Evolutionary conservation across 2,797 vertebrate genomes (phyloP).

Genomic region (Podarcis siculus): DNA sequence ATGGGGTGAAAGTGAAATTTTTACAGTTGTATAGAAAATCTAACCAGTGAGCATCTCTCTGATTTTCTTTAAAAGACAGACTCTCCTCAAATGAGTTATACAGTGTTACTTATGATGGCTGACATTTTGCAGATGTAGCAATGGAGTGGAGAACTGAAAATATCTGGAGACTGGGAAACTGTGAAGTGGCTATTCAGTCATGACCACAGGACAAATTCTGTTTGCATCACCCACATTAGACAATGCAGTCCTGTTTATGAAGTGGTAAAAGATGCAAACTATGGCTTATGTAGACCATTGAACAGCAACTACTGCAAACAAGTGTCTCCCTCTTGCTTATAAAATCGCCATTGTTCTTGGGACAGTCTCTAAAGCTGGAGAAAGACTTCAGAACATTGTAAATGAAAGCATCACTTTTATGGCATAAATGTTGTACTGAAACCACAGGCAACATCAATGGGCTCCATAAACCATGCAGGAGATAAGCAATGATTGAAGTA

Average conservation of each 20-base stretch:
- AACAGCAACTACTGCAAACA: background rate
- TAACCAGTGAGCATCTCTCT: background rate
- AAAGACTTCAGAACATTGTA: background rate
- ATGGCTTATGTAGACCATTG: background rate
- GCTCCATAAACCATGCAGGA: no score
- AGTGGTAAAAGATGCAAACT: background rate
- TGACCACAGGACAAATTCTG: background rate
- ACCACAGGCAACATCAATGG: no score
- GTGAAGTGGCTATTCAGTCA: background rate
- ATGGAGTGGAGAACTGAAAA: background rate
- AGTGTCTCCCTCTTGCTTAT: background rate
- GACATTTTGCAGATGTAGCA: background rate
- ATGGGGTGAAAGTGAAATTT: background rate
- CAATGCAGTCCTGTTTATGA: background rate
- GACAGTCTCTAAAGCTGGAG: background rate
- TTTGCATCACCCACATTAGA: background rate
- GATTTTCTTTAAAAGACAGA: background rate
- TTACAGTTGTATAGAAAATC: background rate
- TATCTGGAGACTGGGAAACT: background rate
- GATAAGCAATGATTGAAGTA: no score
- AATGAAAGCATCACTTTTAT: background rate
- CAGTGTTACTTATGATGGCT: background rate
- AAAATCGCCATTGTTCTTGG: background rate
- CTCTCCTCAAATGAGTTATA: background rate
- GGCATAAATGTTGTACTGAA: background rate